Evolutionary conservation across 2,113 vertebrate genomes (phyloP).

Genomic region (Corynorhinus townsendii): DNA sequence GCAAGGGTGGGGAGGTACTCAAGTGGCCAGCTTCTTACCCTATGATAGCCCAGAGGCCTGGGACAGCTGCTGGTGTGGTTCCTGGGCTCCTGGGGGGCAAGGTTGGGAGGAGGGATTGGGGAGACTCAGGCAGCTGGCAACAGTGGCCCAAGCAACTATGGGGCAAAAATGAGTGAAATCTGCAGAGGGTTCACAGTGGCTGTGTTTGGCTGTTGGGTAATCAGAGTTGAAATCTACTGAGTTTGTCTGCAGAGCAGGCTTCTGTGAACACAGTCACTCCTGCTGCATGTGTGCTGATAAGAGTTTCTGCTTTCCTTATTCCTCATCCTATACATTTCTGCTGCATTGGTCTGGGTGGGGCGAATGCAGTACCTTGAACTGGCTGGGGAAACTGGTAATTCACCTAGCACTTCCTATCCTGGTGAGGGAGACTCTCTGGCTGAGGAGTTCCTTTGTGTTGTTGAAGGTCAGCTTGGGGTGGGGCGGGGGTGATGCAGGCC

Average conservation of each 20-base stretch:
- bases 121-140: background rate
- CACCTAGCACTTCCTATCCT: background rate
- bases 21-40: background rate
- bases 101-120: background rate
- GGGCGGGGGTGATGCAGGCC: background rate
- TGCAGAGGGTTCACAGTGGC: background rate
- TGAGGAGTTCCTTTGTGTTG: too few species aligned
- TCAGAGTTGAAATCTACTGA: background rate
- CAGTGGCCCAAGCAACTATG: background rate
- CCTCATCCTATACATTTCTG: background rate
- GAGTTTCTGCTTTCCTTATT: background rate
- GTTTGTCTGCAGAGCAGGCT: background rate
- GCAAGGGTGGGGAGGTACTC: background rate
- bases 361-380: background rate
- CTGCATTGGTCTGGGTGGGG: background rate
- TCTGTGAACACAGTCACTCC: background rate
- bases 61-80: background rate
- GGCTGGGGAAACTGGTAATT: background rate
- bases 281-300: background rate
- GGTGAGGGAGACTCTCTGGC: background rate
- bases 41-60: background rate
- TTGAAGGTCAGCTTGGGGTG: background rate
- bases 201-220: background rate
- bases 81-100: background rate
- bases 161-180: background rate